Base-by-base conservation (phyloP, 2,113 vertebrate species). In the Sinocyclocheilus grahami region DNA sequence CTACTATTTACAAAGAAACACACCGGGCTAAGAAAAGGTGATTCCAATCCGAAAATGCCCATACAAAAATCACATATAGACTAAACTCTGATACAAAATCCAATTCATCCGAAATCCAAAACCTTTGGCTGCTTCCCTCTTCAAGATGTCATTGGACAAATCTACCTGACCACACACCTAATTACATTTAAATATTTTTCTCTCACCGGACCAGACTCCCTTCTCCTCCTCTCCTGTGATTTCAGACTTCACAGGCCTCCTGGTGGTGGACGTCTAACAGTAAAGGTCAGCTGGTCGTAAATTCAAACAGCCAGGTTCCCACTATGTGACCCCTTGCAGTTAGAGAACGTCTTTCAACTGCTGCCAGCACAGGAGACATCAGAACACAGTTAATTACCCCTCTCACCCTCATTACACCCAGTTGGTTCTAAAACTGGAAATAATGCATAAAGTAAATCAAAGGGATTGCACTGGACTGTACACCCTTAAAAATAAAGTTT, bases 261-360 rank as follows among this genome's bases (percentile, higher is more conserved):
- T 2, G 51, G 22, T 78, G 74, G 27, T 58, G 11, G 27, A 72
- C 5, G 22, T 30, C 37, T 69, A 58, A 46, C 33, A 67, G 7
- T 46, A 75, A 83, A 75, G 88, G 82, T 85, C 85, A 89, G 82
- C 42, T 62, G 82, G 46, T 86, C 33, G 33, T 74, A 78, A 84
- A 62, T 80, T 30, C 13, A 84, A 79, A 86, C 60, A 65, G 77
- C 65, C n/a, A 86, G 67, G 76, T 86, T 42, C 63, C 39, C 74
- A 83, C 62, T 74, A n/a, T 60, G 55, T 65, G 55, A 27, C 83
- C 86, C 24, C 27, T 48, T 46, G 60, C 80, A 86, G 84, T 72
- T 30, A 51, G 69, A 39, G 72, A 76, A 77, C 11, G 51, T 51
- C 69, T 87, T 87, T 82, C 42, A 86, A 82, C 58, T 65, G 27